Evolutionary conservation across 2,797 vertebrate genomes (phyloP).

Genomic region (Cossypha polioptera): DNA sequence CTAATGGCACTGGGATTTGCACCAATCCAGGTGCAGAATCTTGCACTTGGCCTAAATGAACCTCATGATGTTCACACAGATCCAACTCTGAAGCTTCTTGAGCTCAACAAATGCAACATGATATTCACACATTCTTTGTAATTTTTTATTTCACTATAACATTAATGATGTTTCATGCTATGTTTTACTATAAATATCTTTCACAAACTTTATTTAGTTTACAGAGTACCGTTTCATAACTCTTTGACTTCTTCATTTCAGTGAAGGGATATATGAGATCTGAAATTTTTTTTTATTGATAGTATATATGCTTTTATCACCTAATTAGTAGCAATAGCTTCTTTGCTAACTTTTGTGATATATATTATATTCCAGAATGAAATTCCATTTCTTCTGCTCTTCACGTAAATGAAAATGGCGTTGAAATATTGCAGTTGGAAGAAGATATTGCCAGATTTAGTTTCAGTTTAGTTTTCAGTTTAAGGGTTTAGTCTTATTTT

Average conservation of each 20-base stretch:
- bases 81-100: rapidly evolving
- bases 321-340: not conserved
- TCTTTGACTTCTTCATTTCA: not conserved
- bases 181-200: not conserved
- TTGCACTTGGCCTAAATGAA: not conserved
- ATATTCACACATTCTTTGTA: not conserved
- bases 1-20: no score
- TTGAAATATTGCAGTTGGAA: not conserved
- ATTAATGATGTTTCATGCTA: not conserved
- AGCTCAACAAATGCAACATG: not conserved
- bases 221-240: not conserved
- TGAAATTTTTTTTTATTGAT: not conserved
- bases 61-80: not conserved
- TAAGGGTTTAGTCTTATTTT: not conserved
- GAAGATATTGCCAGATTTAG: not conserved
- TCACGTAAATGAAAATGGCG: not conserved
- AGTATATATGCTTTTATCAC: not conserved
- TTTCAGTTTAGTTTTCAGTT: no score
- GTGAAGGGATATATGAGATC: not conserved
- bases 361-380: not conserved
- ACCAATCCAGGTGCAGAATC: not conserved
- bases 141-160: not conserved
- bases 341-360: not conserved
- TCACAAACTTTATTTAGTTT: not conserved
- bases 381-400: not conserved